phyloP scores from a whole-genome alignment of 2,113 vertebrate species.

The Rhombomys opimus region DNA sequence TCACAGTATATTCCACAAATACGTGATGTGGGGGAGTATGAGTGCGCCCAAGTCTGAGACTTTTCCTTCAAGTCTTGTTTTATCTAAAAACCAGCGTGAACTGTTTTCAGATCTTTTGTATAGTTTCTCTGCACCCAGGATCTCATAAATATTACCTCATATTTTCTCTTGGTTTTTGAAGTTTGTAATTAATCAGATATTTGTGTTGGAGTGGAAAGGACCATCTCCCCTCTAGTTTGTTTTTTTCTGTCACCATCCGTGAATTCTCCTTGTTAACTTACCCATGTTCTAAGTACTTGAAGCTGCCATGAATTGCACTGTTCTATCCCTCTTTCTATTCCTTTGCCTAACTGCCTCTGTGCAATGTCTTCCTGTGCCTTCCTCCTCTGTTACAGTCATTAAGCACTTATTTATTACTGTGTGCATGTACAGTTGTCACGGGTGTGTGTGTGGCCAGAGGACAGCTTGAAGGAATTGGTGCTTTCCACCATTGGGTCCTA shows the following conservation, averaged over 20 bases:
- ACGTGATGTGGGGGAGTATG: background rate
- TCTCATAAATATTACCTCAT: conserved; percentile 10
- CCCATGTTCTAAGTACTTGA: background rate
- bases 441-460: background rate
- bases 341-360: background rate
- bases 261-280: conserved; percentile 21
- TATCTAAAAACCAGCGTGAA: conserved; percentile 28
- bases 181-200: background rate
- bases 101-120: background rate
- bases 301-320: background rate
- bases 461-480: background rate
- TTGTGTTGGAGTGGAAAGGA: background rate
- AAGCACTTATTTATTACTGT: background rate
- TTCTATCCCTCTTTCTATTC: background rate
- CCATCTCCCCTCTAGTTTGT: background rate
- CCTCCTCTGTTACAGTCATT: background rate
- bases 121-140: background rate
- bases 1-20: background rate
- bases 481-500: background rate
- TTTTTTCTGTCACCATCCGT: background rate
- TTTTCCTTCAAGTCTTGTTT: conserved; percentile 44
- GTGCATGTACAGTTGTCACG: background rate
- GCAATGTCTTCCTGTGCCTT: no score
- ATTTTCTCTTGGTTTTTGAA: background rate
- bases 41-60: background rate